A percentile compares a stretch with the other conserved stretches of the same genome.
Evolutionary conservation across 2,888 invertebrate species (phyloP).

Genomic region (Brenthis daphne): DNA sequence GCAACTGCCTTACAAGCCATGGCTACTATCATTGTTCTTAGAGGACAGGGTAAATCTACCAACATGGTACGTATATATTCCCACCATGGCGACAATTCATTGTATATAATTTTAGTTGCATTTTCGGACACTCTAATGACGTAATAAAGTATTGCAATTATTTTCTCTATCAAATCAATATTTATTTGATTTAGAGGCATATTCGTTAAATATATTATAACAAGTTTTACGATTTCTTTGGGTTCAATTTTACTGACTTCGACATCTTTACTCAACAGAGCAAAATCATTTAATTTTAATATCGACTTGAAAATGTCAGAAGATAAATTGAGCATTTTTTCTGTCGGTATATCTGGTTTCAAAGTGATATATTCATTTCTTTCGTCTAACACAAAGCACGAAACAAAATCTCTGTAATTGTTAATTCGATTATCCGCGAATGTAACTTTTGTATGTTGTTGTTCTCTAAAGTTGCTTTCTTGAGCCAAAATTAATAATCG

Average conservation of each 20-base stretch:
- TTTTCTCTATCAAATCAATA: constrained; percentile 85
- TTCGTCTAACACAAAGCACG: constrained; percentile 77
- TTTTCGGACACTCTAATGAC: constrained; percentile 85
- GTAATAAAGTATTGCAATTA: constrained; percentile 84
- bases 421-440: constrained; percentile 79
- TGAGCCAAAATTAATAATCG: constrained; percentile 83
- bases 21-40: constrained; percentile 90
- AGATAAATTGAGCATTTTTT: constrained; percentile 60
- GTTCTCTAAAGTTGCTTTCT: constrained; percentile 68
- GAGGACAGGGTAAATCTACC: constrained; percentile 87
- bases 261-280: constrained; percentile 53
- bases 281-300: constrained; percentile 65
- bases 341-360: constrained; percentile 57
- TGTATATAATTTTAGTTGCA: constrained; percentile 84
- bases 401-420: constrained; percentile 79
- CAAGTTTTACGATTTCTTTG: constrained; percentile 86
- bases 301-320: constrained; percentile 68
- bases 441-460: constrained; percentile 76
- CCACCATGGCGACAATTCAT: constrained; percentile 92
- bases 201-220: constrained; percentile 88
- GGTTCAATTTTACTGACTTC: constrained; percentile 69
- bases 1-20: constrained; percentile 91
- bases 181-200: constrained; percentile 78
- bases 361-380: constrained; percentile 55
- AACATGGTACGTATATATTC: constrained; percentile 87